phyloP scores from a whole-genome alignment of 2,888 invertebrate genomes.

The Ectemnius lituratus region DNA sequence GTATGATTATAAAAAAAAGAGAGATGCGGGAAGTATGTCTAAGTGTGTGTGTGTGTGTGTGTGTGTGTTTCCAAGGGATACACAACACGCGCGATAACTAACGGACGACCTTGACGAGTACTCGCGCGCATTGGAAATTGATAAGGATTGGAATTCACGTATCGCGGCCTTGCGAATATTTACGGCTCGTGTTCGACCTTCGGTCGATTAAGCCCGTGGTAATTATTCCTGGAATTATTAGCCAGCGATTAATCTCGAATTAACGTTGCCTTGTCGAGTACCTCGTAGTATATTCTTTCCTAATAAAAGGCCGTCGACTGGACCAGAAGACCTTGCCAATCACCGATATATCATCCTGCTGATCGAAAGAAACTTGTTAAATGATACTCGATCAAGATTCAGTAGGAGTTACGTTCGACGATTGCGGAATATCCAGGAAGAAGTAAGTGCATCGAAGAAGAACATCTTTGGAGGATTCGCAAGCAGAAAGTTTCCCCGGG shows the following conservation, averaged over 20 bases:
- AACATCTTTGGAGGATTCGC: constrained; percentile 18
- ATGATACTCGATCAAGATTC: neutral
- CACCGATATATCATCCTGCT: too few relatives aligned
- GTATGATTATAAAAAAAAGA: too few relatives aligned
- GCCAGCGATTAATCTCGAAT: constrained; percentile 41
- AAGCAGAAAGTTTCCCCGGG: neutral
- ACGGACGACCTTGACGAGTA: constrained; percentile 62
- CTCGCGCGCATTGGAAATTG: constrained; percentile 59
- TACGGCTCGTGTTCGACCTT: constrained; percentile 56
- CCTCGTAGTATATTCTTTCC: neutral
- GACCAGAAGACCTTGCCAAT: too few relatives aligned
- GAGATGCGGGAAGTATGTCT: too few relatives aligned
- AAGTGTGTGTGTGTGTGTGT: neutral
- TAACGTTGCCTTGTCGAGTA: constrained; percentile 12
- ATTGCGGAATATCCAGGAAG: constrained; percentile 41
- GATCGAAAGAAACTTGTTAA: too few relatives aligned
- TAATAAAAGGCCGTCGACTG: too few relatives aligned
- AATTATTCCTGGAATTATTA: constrained; percentile 53
- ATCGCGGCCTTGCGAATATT: constrained; percentile 66
- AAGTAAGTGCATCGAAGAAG: constrained; percentile 27
- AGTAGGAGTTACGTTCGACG: too few relatives aligned
- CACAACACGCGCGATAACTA: constrained; percentile 60
- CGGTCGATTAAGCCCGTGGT: constrained; percentile 47
- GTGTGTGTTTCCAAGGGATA: constrained; percentile 26
- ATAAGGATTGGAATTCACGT: constrained; percentile 71